A percentile compares a stretch with the other conserved stretches of the same genome.
These are phyloP conservation scores for Drosophila nannoptera DNA, from an alignment of 1,140 invertebrate species.

Conservation along the genomic window DNA sequence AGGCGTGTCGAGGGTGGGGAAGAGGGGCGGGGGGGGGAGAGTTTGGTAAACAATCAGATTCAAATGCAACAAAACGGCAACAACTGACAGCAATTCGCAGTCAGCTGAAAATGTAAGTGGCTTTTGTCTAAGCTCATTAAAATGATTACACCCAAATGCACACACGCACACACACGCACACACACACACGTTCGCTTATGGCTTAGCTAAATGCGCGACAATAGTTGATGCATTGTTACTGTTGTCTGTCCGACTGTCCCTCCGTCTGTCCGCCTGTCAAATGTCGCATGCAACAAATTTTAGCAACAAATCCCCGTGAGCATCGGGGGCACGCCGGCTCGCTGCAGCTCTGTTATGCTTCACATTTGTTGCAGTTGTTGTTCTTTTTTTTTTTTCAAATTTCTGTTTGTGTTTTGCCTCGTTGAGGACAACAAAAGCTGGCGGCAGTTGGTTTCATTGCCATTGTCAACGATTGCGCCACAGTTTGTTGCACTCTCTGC, in stretches of 20 bases:
- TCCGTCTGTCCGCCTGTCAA: constrained; percentile 43
- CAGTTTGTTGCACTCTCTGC: not conserved
- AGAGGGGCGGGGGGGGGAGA: constrained; percentile 2
- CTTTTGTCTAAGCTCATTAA: constrained; percentile 65
- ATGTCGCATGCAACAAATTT: constrained; percentile 50
- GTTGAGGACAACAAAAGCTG: constrained; percentile 45
- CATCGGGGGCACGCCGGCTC: not conserved
- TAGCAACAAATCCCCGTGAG: constrained; percentile 51
- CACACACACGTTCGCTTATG: constrained; percentile 18
- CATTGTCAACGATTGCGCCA: constrained; percentile 69
- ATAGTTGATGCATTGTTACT: constrained; percentile 36
- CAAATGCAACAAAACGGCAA: constrained; percentile 38
- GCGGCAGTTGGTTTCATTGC: constrained; percentile 65
- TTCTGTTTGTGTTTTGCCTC: constrained; percentile 4
- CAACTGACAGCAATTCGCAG: constrained; percentile 31
- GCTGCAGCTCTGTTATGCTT: constrained; percentile 60
- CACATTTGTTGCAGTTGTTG: constrained; percentile 45
- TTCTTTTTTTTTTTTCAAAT: constrained; percentile 29
- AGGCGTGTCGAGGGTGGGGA: constrained; percentile 5
- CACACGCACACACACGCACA: constrained; percentile 19
- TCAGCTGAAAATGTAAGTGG: constrained; percentile 41
- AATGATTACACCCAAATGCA: constrained; percentile 50
- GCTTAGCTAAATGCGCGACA: constrained; percentile 52
- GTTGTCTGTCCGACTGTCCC: constrained; percentile 21
- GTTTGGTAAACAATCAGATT: constrained; percentile 35